Percentiles rank a stretch among this genome's conserved stretches.
phyloP scores from a whole-genome alignment of 2,888 invertebrate genomes.

The Lysandra coridon region DNA sequence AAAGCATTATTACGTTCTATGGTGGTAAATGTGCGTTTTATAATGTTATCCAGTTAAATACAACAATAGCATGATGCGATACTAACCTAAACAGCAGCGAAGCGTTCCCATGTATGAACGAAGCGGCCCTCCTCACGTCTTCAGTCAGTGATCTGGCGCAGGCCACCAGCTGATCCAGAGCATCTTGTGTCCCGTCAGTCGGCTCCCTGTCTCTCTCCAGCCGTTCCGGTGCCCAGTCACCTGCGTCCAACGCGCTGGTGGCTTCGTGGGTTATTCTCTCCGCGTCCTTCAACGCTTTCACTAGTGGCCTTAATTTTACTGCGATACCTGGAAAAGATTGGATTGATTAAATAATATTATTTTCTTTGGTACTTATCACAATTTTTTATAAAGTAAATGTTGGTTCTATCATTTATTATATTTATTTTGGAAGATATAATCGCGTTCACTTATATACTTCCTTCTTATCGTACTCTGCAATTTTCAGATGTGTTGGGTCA shows the following conservation, averaged over 20 bases:
- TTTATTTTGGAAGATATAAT: not conserved
- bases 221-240: slow-evolving; percentile 88
- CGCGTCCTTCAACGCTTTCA: slow-evolving; percentile 89
- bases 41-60: too few relatives aligned
- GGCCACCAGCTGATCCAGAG: slow-evolving; percentile 92
- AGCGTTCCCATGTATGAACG: slow-evolving; percentile 94
- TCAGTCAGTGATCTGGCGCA: slow-evolving; percentile 93
- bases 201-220: slow-evolving; percentile 77
- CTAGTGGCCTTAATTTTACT: slow-evolving; percentile 87
- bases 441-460: not conserved
- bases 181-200: slow-evolving; percentile 85
- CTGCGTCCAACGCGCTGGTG: slow-evolving; percentile 85
- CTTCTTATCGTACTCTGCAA: not conserved
- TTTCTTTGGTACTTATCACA: too few relatives aligned
- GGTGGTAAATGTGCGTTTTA: too few relatives aligned
- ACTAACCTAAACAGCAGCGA: slow-evolving; percentile 86
- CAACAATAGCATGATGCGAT: not conserved
- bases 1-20: too few relatives aligned
- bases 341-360: not conserved
- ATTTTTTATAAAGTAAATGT: not conserved
- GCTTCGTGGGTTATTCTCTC: slow-evolving; percentile 90
- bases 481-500: not conserved
- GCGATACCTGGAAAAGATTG: slow-evolving; percentile 72
- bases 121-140: slow-evolving; percentile 93
- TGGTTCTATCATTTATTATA: not conserved